A percentile compares a stretch with the other conserved stretches of the same genome.
Evolutionary conservation across 2,888 invertebrate species (phyloP).

Genomic region (Zaprionus lineosus): DNA sequence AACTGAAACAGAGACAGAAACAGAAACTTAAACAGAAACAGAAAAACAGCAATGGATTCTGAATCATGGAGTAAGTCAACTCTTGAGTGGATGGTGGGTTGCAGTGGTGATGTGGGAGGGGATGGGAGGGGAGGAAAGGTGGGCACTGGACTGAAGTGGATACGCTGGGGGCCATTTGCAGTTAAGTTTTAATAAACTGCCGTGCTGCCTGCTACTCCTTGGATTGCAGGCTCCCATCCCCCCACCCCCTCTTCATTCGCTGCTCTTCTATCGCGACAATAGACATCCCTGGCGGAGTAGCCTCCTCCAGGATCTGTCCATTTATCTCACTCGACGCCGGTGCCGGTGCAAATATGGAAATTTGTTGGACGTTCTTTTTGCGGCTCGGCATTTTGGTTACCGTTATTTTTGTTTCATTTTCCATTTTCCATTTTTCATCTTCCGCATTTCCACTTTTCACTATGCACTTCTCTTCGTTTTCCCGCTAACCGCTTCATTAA

Average conservation of each 20-base stretch:
- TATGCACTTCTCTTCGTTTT: conserved; percentile 9
- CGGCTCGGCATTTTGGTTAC: conserved; percentile 4
- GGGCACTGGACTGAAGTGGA: conserved; percentile 11
- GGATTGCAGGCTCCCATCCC: too few relatives aligned
- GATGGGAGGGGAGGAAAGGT: too few relatives aligned
- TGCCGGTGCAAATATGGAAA: conserved; percentile 64
- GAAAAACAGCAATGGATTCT: too few relatives aligned
- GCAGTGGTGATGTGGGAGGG: too few relatives aligned
- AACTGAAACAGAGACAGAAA: conserved; percentile 14
- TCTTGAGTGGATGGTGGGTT: too few relatives aligned
- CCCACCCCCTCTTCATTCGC: too few relatives aligned
- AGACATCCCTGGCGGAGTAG: not conserved
- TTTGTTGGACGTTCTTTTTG: conserved; percentile 25
- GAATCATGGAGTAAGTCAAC: too few relatives aligned
- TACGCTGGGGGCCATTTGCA: conserved; percentile 32
- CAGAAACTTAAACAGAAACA: too few relatives aligned
- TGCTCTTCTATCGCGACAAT: too few relatives aligned
- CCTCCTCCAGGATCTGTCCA: conserved; percentile 53
- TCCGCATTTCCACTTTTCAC: not conserved
- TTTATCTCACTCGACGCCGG: conserved; percentile 70
- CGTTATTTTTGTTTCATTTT: not conserved
- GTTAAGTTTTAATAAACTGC: conserved; percentile 50
- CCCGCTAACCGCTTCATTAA: conserved; percentile 73
- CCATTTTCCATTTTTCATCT: not conserved
- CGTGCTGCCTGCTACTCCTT: not conserved